Evolutionary conservation across 1,140 invertebrate species (phyloP).

Genomic region (Uloborus diversus): DNA sequence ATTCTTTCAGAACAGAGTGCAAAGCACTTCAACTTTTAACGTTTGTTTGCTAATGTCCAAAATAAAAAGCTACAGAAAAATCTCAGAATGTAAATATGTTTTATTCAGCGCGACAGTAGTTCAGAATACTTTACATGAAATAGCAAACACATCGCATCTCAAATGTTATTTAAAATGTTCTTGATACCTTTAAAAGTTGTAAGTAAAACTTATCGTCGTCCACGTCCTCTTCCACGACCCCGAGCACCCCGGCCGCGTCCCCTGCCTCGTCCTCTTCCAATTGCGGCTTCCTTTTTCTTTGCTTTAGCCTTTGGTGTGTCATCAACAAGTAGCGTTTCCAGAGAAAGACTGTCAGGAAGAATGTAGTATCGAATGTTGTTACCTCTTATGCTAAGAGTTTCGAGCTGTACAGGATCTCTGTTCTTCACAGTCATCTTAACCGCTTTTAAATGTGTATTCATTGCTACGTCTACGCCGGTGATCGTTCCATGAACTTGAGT

Average conservation of each 20-base stretch:
- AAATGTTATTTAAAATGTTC: too few relatives aligned
- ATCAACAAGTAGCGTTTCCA: slow-evolving; percentile 96
- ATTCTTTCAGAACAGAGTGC: too few relatives aligned
- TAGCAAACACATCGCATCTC: too few relatives aligned
- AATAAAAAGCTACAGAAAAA: too few relatives aligned
- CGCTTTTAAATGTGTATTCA: slow-evolving; percentile 99
- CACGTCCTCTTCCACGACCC: slow-evolving; percentile 61
- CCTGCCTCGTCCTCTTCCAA: slow-evolving; percentile 61
- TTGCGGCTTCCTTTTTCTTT: slow-evolving; percentile 81
- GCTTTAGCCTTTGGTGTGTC: slow-evolving; percentile 95
- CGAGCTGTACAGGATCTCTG: slow-evolving; percentile 89
- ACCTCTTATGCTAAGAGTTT: slow-evolving; percentile 94
- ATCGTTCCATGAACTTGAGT: slow-evolving; percentile 97
- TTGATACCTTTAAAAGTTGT: too few relatives aligned
- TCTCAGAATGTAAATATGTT: too few relatives aligned
- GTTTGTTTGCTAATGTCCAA: too few relatives aligned
- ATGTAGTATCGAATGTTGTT: slow-evolving; percentile 99
- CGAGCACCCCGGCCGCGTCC: slow-evolving; percentile 61
- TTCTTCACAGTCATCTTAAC: slow-evolving; percentile 99
- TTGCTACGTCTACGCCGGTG: slow-evolving; percentile 97
- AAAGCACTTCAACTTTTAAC: too few relatives aligned
- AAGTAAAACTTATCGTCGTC: slow-evolving; percentile 55
- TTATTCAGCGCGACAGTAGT: too few relatives aligned
- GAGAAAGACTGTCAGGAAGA: slow-evolving; percentile 89
- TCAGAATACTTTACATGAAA: too few relatives aligned